Evolutionary conservation across 2,888 invertebrate species (phyloP), one percentile per base, ranked within the genome.

Genomic region (Harmothoe impar): DNA sequence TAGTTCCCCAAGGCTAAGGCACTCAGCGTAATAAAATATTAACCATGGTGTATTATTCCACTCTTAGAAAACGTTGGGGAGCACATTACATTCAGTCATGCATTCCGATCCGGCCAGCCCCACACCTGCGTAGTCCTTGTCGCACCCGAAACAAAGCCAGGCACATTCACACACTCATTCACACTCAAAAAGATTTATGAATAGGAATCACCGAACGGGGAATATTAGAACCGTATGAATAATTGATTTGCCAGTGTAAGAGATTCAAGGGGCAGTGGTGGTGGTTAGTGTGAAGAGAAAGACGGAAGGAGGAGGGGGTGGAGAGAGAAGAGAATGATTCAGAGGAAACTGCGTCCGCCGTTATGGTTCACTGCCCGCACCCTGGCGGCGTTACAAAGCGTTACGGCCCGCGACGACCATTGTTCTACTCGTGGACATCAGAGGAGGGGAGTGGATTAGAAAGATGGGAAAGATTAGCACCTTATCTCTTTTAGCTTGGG

Each of bases 371-470:
- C 5, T 81, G 81, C 3, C 17, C 81, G n/a, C 33, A 81, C 81
- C 81, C 25, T 81, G 81, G 81, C n/a, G 33, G 35, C 33, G 81
- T 81, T 81, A 81, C 81, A 81, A 20, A 43, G 81, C 81, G 81
- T 81, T 81, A 81, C 81, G 81, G 81, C 81, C 23, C 81, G 33
- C 81, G 0, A 15, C 17, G 20, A n/a, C n/a, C 81, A 81, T 81
- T 81, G 81, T 81, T 43, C 12, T 29, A 23, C 17, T 17, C 17
- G 43, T 17, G 33, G 81, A 43, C 81, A 23, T 81, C 81, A 81
- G 81, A 81, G 31, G 25, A 31, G 43, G 29, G 35, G 81, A 15
- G 35, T 17, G 33, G 81, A 81, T 35, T 33, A 81, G 20, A 35
- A 81, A 33, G 81, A 81, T 35, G 1, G 35, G 20, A 35, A 81